A percentile compares a stretch with the other conserved stretches of the same genome.
Evolutionary conservation across 2,888 invertebrate species (phyloP).

Genomic region (Cheilosia grossa): DNA sequence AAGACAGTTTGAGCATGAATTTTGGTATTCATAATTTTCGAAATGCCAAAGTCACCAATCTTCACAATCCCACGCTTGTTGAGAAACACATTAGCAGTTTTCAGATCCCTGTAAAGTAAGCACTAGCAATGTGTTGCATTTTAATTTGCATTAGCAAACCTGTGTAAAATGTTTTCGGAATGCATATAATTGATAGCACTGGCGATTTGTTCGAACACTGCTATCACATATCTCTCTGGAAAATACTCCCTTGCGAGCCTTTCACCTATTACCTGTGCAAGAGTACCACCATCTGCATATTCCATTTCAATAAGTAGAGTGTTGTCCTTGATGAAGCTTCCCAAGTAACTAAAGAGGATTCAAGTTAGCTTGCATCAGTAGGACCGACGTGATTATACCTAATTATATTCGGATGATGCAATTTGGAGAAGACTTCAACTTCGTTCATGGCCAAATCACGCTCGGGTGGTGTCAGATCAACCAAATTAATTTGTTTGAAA

Average conservation of each 20-base stretch:
- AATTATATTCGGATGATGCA: constrained; percentile 90
- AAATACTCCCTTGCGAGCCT: constrained; percentile 83
- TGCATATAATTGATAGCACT: constrained; percentile 89
- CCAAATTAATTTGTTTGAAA: constrained; percentile 89
- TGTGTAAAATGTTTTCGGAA: constrained; percentile 86
- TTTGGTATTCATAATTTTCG: constrained; percentile 88
- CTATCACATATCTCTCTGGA: constrained; percentile 86
- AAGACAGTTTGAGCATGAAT: constrained; percentile 88
- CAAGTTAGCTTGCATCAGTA: constrained; percentile 1
- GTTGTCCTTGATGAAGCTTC: constrained; percentile 89
- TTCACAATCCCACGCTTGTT: constrained; percentile 87
- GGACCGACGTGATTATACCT: constrained; percentile 79
- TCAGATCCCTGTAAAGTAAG: constrained; percentile 85
- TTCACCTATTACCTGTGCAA: constrained; percentile 86
- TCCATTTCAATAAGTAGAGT: constrained; percentile 91
- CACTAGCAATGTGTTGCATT: not conserved
- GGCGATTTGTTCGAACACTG: constrained; percentile 87
- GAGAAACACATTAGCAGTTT: constrained; percentile 90
- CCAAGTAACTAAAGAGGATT: constrained; percentile 85
- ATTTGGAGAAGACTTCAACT: constrained; percentile 87
- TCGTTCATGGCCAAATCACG: constrained; percentile 88
- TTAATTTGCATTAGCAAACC: constrained; percentile 80
- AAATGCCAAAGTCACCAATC: constrained; percentile 90
- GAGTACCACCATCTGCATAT: constrained; percentile 90
- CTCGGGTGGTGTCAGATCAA: constrained; percentile 87